Percentiles rank a stretch among this genome's conserved stretches.
Evolutionary conservation across 2,888 invertebrate species (phyloP).

Genomic region (Tenodera sinensis): DNA sequence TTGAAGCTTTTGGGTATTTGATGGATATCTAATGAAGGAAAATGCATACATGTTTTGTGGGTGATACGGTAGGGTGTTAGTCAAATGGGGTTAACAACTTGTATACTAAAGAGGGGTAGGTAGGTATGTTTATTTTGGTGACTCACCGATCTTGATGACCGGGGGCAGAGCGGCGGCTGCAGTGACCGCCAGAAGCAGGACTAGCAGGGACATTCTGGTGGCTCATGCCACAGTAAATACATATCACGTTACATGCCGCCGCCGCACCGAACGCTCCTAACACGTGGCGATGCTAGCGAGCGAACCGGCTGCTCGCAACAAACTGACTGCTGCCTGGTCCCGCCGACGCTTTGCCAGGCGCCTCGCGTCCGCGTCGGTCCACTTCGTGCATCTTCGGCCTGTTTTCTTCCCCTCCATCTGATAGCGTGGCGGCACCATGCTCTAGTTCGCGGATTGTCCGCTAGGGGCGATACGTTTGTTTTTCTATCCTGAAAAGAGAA

Average conservation of each 20-base stretch:
- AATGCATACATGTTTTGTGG: not conserved
- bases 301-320: not conserved
- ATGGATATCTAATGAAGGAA: too few relatives aligned
- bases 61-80: not conserved
- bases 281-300: not conserved
- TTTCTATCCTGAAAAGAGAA: not conserved
- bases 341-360: not conserved
- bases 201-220: not conserved
- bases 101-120: not conserved
- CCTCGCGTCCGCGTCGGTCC: not conserved
- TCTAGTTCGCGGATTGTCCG: not conserved
- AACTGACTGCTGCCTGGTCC: too few relatives aligned
- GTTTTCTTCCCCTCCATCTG: not conserved
- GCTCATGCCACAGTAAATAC: not conserved
- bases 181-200: constrained; percentile 36
- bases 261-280: not conserved
- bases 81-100: not conserved
- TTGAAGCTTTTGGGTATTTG: too few relatives aligned
- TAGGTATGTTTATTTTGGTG: not conserved
- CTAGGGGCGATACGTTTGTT: not conserved
- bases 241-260: not conserved
- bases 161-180: constrained; percentile 46
- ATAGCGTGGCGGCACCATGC: not conserved
- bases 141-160: constrained; percentile 46
- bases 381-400: not conserved